These are phyloP conservation scores for Meloidogyne hapla DNA, from an alignment of 1,140 invertebrate species.

Conservation along the genomic window DNA sequence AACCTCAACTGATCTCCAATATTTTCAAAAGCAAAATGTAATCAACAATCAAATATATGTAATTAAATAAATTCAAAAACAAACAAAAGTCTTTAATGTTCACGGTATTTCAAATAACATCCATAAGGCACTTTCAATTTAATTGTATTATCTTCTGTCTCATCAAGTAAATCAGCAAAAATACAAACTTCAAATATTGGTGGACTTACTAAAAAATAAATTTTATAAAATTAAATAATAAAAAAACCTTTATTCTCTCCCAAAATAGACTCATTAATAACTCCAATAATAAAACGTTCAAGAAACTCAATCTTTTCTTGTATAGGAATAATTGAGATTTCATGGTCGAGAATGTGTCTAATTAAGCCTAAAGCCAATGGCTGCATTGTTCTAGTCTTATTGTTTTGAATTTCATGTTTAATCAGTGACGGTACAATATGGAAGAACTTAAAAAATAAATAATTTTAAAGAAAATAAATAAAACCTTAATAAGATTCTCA, in stretches of 20 bases:
- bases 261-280: neutral
- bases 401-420: neutral
- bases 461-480: neutral
- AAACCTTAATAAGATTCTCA: slow-evolving; percentile 2
- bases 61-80: too few relatives aligned
- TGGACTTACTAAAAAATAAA: neutral
- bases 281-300: neutral
- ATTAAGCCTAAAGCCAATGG: neutral
- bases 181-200: neutral
- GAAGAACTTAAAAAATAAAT: neutral
- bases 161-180: neutral
- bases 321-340: neutral
- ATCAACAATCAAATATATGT: too few relatives aligned
- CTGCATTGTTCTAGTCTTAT: neutral
- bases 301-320: neutral
- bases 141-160: neutral
- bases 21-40: too few relatives aligned
- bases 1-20: too few relatives aligned
- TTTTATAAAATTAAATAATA: neutral
- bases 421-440: neutral
- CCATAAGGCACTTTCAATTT: neutral
- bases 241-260: neutral
- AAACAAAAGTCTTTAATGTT: neutral
- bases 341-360: neutral
- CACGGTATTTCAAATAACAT: neutral